Base-by-base conservation (phyloP, 2,113 vertebrate genomes). In the Phaethornis superciliosus region DNA sequence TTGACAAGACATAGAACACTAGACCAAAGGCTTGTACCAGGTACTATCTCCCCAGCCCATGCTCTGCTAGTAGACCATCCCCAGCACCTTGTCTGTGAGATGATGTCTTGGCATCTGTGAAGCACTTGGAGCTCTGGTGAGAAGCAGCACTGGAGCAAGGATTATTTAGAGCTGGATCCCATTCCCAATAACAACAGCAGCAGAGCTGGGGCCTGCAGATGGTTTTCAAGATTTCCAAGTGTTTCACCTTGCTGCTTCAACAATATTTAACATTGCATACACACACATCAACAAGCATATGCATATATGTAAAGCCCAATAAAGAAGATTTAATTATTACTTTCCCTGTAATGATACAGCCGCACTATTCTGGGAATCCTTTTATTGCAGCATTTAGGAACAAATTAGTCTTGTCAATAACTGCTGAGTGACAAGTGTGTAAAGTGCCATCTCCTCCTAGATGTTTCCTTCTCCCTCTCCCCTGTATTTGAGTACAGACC, bases 351-450 rank as follows among this genome's bases (percentile, higher is more conserved):
- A 96, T 97, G 91, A 84, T 65, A 85, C 55, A 80, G 95, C 94
- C 95, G 84, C 77, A 92, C 94, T 96, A 92, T 96, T 96, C 94
- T 95, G 82, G 89, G 93, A 97, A 78, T 89, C 6, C 2, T 72
- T 96, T 94, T 93, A 96, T 90, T 87, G 81, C 93, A 93, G 81
- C 83, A 88, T 81, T 96, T 95, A 95, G 84, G 84, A 95, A 86
- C 85, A 80, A 90, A 96, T 97, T 94, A 96, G 91, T 90, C 93
- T 94, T 91, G 95, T 96, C 95, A 95, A 67, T 94, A 97, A 94
- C 71, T 78, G 85, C 82, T 86, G 91, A 93, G 65, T 68, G 83
- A 93, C 56, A 58, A 85, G 63, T 15, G 24, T 30, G 68, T 22
- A 15, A 47, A 71, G 79, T 64, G 78, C 16, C 40, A 46, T 80